Evolutionary conservation across 2,888 invertebrate species (phyloP), one percentile per base, ranked within the genome.

Genomic region (Ceratothoa steindachneri): DNA sequence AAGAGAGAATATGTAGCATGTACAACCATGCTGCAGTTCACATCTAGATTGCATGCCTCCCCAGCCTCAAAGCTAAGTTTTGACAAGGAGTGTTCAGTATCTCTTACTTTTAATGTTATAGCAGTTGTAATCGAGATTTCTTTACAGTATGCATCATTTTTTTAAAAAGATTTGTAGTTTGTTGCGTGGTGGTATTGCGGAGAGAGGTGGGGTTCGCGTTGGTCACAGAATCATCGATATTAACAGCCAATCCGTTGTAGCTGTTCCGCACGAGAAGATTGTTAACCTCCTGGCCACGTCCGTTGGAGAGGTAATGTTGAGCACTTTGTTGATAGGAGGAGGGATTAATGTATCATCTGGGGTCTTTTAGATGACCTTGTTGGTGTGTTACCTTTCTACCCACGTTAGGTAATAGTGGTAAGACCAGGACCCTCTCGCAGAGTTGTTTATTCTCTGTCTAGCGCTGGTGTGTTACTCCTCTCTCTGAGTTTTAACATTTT

Each of bases 221-320:
- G 99, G 99, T 0, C 99, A 99, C 86, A 90, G 99, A 82, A 99
- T 99, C 85, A 99, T 99, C 83, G 99, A 99, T 89, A 99, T 99
- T 84, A 99, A 99, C 88, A 93, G 96, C 85, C 97, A 97, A 87
- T 97, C 97, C 87, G 98, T 99, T 71, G 99, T 99, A 71, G 99
- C 99, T 80, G 98, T 99, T 80, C 97, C 98, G 81, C 99, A 99
- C 87, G 99, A 99, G 85, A 93, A 96, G 85, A 99, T 99, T 85
- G 99, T 99, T 84, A 97, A 97, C 87, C 89, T 99, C 84, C 88
- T 99, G 82, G 98, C 99, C 81, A 98, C 97, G 73, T 98, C 98
- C 77, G 97, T 99, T 79, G 99, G 99, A 83, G 99, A 99, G 91
- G 97, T 97, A 86, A 86, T n/a, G n/a, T n/a, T n/a, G n/a, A n/a